A percentile compares a stretch with the other conserved stretches of the same genome.
Conservation (phyloP, 37 sponge, comb jelly and placozoan genomes). For the Agelas oroides region DNA sequence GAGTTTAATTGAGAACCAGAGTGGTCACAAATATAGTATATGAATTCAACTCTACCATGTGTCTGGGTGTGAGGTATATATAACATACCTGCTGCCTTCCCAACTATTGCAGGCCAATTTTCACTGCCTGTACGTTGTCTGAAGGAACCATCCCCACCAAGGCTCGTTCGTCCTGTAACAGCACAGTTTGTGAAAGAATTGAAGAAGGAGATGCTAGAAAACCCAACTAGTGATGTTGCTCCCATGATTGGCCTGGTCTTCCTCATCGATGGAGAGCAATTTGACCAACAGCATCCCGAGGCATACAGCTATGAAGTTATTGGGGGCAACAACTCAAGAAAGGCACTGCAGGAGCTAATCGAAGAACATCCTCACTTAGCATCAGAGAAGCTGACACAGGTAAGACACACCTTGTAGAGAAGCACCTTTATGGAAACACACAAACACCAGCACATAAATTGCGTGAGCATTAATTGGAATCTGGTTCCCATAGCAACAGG, state of each 20-base stretch:
- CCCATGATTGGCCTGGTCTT: constrained; percentile 7
- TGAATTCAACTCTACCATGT: no score
- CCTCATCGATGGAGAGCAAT: constrained; percentile 5
- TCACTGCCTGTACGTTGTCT: constrained; percentile 6
- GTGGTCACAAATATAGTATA: no score
- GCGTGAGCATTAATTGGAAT: no score
- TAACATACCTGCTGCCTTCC: background rate
- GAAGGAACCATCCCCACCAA: background rate
- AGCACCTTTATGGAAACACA: no score
- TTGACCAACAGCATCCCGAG: constrained; percentile 26
- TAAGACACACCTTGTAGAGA: no score
- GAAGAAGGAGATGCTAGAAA: constrained; percentile 20
- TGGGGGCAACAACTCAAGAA: constrained; percentile 45
- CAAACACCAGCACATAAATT: no score
- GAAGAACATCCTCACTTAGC: no score
- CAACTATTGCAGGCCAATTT: constrained; percentile 12
- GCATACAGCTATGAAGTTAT: constrained; percentile 39
- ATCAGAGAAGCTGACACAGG: no score
- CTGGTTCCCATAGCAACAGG: no score
- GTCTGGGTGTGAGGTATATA: background rate
- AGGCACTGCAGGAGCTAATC: constrained; percentile 10
- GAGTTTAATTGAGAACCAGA: no score
- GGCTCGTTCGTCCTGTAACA: background rate
- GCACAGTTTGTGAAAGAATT: background rate
- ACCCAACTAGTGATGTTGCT: constrained; percentile 38